phyloP scores from a whole-genome alignment of 2,888 invertebrate species.

The Aphodius sticticus region DNA sequence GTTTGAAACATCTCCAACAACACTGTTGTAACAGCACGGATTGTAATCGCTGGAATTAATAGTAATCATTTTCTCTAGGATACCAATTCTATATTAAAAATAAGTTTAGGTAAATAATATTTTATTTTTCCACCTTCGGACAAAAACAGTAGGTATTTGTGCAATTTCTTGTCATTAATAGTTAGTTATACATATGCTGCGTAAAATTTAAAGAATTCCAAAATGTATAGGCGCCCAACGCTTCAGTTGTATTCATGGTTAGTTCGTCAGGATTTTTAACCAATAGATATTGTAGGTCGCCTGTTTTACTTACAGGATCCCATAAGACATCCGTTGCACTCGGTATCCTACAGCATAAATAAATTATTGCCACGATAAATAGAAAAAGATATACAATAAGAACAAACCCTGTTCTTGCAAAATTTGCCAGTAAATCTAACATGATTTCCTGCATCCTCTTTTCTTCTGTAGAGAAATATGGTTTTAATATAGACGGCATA shows the following conservation, averaged over 20 bases:
- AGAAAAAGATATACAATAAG: not conserved
- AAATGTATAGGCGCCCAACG: not conserved
- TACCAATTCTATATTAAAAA: too few relatives aligned
- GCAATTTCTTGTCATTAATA: too few relatives aligned
- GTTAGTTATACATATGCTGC: not conserved
- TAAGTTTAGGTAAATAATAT: too few relatives aligned
- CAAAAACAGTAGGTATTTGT: too few relatives aligned
- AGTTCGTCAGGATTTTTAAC: not conserved
- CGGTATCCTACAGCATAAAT: constrained; percentile 18
- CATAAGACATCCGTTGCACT: not conserved
- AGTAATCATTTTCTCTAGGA: too few relatives aligned
- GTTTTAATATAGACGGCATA: not conserved
- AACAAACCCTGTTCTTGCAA: constrained; percentile 47
- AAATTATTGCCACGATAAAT: not conserved
- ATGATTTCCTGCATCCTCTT: constrained; percentile 48
- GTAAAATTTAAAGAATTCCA: constrained; percentile 21
- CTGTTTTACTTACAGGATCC: not conserved
- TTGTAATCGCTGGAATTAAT: too few relatives aligned
- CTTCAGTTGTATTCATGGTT: constrained; percentile 15
- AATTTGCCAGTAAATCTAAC: constrained; percentile 45
- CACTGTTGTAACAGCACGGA: too few relatives aligned
- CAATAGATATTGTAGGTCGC: constrained; percentile 12
- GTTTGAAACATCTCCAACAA: too few relatives aligned
- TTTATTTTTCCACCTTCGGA: too few relatives aligned
- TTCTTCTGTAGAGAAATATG: constrained; percentile 37